Evolutionary conservation across 2,888 invertebrate genomes (phyloP).

Genomic region (Plusia festucae): DNA sequence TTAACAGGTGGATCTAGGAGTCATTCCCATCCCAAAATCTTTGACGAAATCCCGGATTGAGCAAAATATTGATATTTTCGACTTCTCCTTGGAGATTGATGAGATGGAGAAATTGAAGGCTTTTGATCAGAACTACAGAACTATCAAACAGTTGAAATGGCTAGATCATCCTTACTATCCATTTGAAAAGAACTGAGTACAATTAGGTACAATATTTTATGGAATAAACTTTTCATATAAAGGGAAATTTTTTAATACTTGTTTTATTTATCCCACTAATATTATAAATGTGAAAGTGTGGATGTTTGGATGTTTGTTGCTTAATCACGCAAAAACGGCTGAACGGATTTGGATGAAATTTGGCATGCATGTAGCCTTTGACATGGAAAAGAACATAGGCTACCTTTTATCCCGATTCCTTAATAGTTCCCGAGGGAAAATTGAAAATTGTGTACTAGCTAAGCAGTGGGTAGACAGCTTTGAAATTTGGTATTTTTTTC

Average conservation of each 20-base stretch:
- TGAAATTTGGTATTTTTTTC: too few relatives aligned
- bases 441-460: too few relatives aligned
- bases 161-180: slow-evolving; percentile 72
- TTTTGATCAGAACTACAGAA: slow-evolving; percentile 70
- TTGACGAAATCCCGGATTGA: slow-evolving; percentile 72
- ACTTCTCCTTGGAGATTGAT: slow-evolving; percentile 64
- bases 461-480: too few relatives aligned
- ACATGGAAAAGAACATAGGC: too few relatives aligned
- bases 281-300: too few relatives aligned
- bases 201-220: neutral
- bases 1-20: slow-evolving; percentile 74
- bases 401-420: too few relatives aligned
- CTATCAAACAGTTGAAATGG: slow-evolving; percentile 70
- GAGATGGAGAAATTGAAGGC: slow-evolving; percentile 55
- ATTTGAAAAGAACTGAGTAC: slow-evolving; percentile 63
- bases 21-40: slow-evolving; percentile 77
- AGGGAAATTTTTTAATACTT: neutral
- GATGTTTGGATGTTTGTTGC: too few relatives aligned
- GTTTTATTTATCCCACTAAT: slow-evolving; percentile 1
- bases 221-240: neutral
- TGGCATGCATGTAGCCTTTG: too few relatives aligned
- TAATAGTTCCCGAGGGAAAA: too few relatives aligned
- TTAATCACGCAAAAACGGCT: too few relatives aligned
- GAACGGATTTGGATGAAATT: too few relatives aligned
- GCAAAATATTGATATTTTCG: slow-evolving; percentile 74